Percentiles rank a stretch among this genome's conserved stretches.
Evolutionary conservation across 2,888 invertebrate genomes (phyloP).

Genomic region (Perizoma flavofasciatum): DNA sequence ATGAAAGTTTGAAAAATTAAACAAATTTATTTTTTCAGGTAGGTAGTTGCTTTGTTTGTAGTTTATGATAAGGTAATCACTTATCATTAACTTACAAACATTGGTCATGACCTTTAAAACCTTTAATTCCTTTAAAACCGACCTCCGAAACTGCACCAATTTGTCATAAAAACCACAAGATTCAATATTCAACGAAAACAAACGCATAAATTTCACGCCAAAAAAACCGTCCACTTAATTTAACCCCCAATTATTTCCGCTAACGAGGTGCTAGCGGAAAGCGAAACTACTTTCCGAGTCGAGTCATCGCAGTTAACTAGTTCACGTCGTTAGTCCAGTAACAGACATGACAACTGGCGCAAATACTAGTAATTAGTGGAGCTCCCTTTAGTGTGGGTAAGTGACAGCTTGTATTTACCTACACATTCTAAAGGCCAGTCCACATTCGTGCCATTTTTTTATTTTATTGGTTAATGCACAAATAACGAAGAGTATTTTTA

Average conservation of each 20-base stretch:
- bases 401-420: slow-evolving; percentile 17
- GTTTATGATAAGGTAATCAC: no score
- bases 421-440: neutral
- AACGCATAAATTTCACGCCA: slow-evolving; percentile 28
- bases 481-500: no score
- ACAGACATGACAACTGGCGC: slow-evolving; percentile 33
- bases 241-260: slow-evolving; percentile 32
- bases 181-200: slow-evolving; percentile 31
- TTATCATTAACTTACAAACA: no score
- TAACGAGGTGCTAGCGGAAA: slow-evolving; percentile 26
- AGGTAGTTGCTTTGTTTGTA: no score
- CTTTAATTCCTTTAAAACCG: slow-evolving; percentile 5
- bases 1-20: no score
- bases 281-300: slow-evolving; percentile 28
- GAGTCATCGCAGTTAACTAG: slow-evolving; percentile 32
- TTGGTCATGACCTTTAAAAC: neutral
- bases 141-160: slow-evolving; percentile 6
- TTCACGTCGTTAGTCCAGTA: slow-evolving; percentile 33
- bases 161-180: slow-evolving; percentile 19
- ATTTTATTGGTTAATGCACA: no score
- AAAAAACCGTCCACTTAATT: slow-evolving; percentile 29
- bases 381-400: slow-evolving; percentile 18
- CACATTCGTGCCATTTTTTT: no score
- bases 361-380: slow-evolving; percentile 33
- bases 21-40: no score